A percentile compares a stretch with the other conserved stretches of the same genome.
Evolutionary conservation across 2,888 invertebrate species (phyloP).

Genomic region (Apamea anceps): DNA sequence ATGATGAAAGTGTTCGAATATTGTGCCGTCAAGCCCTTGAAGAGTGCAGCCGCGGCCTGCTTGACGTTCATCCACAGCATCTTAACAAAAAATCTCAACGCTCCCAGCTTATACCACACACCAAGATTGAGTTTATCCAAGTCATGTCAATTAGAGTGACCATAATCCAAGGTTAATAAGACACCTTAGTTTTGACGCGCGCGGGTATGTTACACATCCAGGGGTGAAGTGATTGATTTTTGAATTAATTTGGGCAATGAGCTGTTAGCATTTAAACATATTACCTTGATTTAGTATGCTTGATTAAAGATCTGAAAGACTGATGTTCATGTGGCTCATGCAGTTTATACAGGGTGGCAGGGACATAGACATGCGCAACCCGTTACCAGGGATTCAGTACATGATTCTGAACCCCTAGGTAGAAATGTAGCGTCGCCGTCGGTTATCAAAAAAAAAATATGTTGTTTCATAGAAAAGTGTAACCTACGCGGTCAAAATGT

Average conservation of each 20-base stretch:
- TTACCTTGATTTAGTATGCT: background rate
- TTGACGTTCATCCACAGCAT: too few relatives aligned
- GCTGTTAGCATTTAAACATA: background rate
- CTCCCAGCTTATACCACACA: slow-evolving; percentile 35
- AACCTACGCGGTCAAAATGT: too few relatives aligned
- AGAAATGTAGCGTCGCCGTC: too few relatives aligned
- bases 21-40: background rate
- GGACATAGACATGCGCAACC: too few relatives aligned
- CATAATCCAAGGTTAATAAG: slow-evolving; percentile 62
- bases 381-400: too few relatives aligned
- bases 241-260: slow-evolving; percentile 28
- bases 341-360: background rate
- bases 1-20: background rate
- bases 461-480: too few relatives aligned
- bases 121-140: slow-evolving; percentile 62
- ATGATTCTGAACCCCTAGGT: too few relatives aligned
- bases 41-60: background rate
- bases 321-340: background rate
- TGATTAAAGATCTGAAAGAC: background rate
- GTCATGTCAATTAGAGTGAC: slow-evolving; percentile 55
- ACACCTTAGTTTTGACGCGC: slow-evolving; percentile 50
- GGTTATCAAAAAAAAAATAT: too few relatives aligned
- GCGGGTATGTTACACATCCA: slow-evolving; percentile 6
- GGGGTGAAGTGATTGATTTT: slow-evolving; percentile 33
- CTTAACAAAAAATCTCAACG: background rate